These are phyloP conservation scores for Eristalis arbustorum DNA, from an alignment of 2,888 invertebrate genomes.

Conservation along the genomic window DNA sequence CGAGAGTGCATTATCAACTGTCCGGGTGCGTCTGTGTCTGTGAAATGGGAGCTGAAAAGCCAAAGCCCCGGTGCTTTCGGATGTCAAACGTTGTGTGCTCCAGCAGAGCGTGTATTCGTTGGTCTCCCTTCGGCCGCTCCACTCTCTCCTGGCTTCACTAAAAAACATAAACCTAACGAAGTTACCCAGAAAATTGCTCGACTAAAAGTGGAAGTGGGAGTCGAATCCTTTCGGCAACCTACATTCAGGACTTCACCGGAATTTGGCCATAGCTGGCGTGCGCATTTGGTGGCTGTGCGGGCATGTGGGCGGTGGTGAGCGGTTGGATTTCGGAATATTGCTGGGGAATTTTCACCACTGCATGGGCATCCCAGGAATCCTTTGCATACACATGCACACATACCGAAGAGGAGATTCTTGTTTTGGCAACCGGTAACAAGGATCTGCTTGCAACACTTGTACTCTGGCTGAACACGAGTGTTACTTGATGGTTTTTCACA, in stretches of 20 bases:
- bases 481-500: conserved; percentile 34
- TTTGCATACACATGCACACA: conserved; percentile 40
- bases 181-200: conserved; percentile 45
- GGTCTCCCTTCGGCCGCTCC: background rate
- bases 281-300: background rate
- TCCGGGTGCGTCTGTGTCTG: conserved; percentile 5
- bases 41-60: conserved; percentile 50
- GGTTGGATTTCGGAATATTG: conserved; percentile 24
- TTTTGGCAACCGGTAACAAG: conserved; percentile 25
- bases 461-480: conserved; percentile 31
- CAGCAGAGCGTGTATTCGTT: background rate
- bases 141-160: background rate
- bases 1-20: conserved; percentile 51
- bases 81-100: conserved; percentile 46
- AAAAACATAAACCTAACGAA: conserved; percentile 39
- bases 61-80: conserved; percentile 30
- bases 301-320: background rate
- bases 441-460: conserved; percentile 29
- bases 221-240: conserved; percentile 15
- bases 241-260: background rate
- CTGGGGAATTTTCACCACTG: conserved; percentile 44
- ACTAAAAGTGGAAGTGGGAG: conserved; percentile 8
- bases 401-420: conserved; percentile 12
- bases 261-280: background rate
- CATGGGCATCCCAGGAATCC: conserved; percentile 37